These are phyloP conservation scores for Protophormia terraenovae DNA, from an alignment of 2,888 invertebrate species.

Conservation along the genomic window DNA sequence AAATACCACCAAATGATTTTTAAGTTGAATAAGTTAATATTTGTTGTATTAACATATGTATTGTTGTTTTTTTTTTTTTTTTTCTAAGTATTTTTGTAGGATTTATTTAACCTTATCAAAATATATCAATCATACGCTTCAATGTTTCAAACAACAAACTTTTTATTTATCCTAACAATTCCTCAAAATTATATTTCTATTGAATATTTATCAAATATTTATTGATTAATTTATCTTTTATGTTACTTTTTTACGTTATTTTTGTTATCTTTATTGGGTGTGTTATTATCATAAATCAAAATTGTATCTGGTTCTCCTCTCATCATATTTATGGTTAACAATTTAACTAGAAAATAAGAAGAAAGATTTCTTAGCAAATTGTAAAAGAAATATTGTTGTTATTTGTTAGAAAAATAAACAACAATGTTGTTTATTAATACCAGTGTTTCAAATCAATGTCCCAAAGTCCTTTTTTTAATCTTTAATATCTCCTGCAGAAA, in stretches of 20 bases:
- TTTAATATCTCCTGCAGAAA: neutral
- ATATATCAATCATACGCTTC: constrained; percentile 4
- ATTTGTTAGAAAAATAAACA: neutral
- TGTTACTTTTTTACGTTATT: neutral
- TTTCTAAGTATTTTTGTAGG: neutral
- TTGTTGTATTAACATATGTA: neutral
- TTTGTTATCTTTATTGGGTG: neutral
- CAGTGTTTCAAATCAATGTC: constrained; percentile 8
- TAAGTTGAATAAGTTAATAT: no score
- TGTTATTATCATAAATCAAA: constrained; percentile 40
- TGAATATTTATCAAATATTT: constrained; percentile 13
- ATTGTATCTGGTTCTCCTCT: neutral
- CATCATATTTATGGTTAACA: constrained; percentile 9
- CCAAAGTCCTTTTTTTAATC: neutral
- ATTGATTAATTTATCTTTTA: neutral
- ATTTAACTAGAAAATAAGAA: neutral
- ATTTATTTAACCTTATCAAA: neutral
- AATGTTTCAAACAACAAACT: neutral
- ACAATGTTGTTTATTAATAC: neutral
- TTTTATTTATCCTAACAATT: neutral
- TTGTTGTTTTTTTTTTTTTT: neutral
- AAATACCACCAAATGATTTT: neutral
- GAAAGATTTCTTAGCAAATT: no score
- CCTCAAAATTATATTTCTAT: constrained; percentile 1
- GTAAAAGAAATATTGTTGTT: no score